Evolutionary conservation across 2,888 invertebrate species (phyloP).

Genomic region (Rhagonycha lutea): DNA sequence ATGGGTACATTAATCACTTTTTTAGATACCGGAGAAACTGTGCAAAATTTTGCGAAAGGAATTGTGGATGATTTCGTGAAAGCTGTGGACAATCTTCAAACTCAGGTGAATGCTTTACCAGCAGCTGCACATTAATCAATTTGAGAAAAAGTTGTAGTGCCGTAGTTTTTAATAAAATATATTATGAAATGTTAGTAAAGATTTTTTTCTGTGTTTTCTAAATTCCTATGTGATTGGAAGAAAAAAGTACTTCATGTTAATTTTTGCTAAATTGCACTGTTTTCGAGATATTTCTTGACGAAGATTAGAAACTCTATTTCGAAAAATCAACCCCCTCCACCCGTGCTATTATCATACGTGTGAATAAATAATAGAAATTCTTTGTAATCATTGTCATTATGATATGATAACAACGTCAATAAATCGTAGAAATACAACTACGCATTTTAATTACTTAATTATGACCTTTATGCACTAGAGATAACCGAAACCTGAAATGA

Average conservation of each 20-base stretch:
- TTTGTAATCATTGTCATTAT: neutral
- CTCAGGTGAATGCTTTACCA: neutral
- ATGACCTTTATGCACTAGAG: too few species aligned
- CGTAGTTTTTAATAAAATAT: neutral
- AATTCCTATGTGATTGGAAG: too few species aligned
- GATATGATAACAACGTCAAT: neutral
- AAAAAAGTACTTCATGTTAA: too few species aligned
- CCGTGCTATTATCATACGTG: too few species aligned
- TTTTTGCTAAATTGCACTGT: too few species aligned
- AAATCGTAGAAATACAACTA: neutral
- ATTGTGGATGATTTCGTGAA: neutral
- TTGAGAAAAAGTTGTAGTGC: neutral
- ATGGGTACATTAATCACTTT: neutral
- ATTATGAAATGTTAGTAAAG: too few species aligned
- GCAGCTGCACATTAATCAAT: neutral
- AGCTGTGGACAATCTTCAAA: neutral
- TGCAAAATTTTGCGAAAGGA: neutral
- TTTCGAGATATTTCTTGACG: too few species aligned
- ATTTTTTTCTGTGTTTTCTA: too few species aligned
- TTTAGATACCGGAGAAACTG: neutral
- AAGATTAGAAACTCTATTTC: too few species aligned
- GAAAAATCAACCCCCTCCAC: too few species aligned
- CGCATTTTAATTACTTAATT: neutral
- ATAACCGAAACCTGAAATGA: too few species aligned
- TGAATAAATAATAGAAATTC: neutral